Conservation (phyloP, 2,888 invertebrate species). For the Neria commutata region DNA sequence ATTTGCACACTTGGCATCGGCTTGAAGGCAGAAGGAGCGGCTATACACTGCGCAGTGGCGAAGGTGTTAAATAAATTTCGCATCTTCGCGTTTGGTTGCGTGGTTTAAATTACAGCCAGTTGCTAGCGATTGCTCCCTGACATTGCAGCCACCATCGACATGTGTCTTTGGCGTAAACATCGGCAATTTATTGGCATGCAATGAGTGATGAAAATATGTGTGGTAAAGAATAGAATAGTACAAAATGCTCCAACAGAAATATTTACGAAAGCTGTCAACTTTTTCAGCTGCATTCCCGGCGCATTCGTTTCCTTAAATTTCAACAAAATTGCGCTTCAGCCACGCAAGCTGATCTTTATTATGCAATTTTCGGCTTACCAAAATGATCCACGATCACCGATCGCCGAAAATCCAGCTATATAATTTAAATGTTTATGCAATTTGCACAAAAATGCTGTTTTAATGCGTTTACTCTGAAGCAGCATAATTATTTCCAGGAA, state of each 20-base stretch:
- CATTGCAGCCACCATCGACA: too few species aligned
- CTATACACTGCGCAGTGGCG: slow-evolving; percentile 22
- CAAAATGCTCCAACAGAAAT: neutral
- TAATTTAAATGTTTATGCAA: slow-evolving; percentile 55
- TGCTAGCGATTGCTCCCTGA: too few species aligned
- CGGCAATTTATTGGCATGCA: too few species aligned
- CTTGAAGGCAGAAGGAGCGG: slow-evolving; percentile 8
- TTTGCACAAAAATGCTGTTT: slow-evolving; percentile 58
- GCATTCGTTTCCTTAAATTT: too few species aligned
- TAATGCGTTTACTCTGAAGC: slow-evolving; percentile 48
- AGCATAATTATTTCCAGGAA: slow-evolving; percentile 61
- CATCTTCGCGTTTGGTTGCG: too few species aligned
- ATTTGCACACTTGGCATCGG: slow-evolving; percentile 29
- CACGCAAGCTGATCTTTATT: slow-evolving; percentile 47
- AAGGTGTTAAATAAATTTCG: slow-evolving; percentile 56
- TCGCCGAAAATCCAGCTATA: slow-evolving; percentile 22
- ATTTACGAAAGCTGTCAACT: neutral
- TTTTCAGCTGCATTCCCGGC: too few species aligned
- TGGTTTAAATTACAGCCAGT: too few species aligned
- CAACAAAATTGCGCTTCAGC: slow-evolving; percentile 50
- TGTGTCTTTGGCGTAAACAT: too few species aligned
- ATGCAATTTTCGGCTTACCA: slow-evolving; percentile 46
- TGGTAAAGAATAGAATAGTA: too few species aligned
- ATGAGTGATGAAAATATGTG: too few species aligned
- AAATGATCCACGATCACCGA: slow-evolving; percentile 16